phyloP scores from a whole-genome alignment of 2,888 invertebrate species.

The Pandemis corylana region DNA sequence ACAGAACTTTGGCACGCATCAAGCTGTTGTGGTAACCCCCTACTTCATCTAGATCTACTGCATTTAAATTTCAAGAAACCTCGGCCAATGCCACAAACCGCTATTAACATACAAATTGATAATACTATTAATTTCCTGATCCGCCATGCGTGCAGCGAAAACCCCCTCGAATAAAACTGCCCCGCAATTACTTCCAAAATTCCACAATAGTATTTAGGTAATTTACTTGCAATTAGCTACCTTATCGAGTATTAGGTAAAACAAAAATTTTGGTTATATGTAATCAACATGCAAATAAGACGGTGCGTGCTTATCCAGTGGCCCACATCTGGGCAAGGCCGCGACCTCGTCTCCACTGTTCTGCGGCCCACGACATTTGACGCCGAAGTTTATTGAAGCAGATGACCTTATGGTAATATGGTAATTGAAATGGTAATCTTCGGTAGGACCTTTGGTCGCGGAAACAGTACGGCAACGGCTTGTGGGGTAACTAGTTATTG shows the following conservation, averaged over 20 bases:
- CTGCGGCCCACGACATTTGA: conserved; percentile 53
- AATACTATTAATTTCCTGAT: conserved; percentile 40
- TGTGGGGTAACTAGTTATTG: not conserved
- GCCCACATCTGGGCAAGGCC: conserved; percentile 81
- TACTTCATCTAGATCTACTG: not conserved
- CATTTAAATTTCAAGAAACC: not conserved
- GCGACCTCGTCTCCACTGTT: conserved; percentile 60
- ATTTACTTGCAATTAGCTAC: conserved; percentile 72
- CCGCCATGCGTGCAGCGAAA: conserved; percentile 35
- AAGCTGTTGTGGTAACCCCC: too few species aligned
- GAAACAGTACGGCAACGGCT: conserved; percentile 1
- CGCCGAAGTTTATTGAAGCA: conserved; percentile 27
- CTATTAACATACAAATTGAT: conserved; percentile 9
- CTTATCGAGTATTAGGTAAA: conserved; percentile 63
- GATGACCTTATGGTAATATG: conserved; percentile 35
- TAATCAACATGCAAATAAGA: conserved; percentile 82
- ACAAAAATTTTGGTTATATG: conserved; percentile 58
- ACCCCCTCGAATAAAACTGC: conserved; percentile 30
- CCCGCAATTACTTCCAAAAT: conserved; percentile 53
- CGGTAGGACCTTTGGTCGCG: not conserved
- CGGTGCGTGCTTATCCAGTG: conserved; percentile 77
- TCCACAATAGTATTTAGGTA: conserved; percentile 51
- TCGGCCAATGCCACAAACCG: not conserved
- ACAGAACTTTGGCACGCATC: too few species aligned
- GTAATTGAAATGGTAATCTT: conserved; percentile 24